phyloP scores from a whole-genome alignment of 2,888 invertebrate species.

The Camponotus fellah region DNA sequence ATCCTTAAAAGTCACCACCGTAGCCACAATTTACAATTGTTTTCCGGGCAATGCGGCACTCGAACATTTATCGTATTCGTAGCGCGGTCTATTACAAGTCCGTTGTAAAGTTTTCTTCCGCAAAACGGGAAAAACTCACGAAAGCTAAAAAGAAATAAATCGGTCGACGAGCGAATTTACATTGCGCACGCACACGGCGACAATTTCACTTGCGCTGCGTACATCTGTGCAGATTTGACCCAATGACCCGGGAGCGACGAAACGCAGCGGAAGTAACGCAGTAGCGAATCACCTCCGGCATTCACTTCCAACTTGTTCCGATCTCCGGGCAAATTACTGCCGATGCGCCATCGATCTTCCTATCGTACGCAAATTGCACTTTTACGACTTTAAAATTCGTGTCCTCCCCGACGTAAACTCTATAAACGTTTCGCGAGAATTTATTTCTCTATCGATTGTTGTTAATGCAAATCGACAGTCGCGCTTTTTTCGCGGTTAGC shows the following conservation, averaged over 20 bases:
- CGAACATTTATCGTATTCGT: not conserved
- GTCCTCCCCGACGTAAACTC: conserved; percentile 3
- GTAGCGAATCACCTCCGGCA: conserved; percentile 12
- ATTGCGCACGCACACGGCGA: not conserved
- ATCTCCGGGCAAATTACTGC: conserved; percentile 26
- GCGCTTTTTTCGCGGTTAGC: conserved; percentile 12
- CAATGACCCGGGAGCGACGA: conserved; percentile 39
- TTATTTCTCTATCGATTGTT: not conserved
- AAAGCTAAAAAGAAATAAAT: conserved; percentile 5
- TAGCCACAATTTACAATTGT: not conserved
- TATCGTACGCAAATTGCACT: not conserved
- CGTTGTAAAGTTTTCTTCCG: conserved; percentile 5
- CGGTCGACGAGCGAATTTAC: not conserved
- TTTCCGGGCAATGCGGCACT: not conserved
- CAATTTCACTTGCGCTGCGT: conserved; percentile 2
- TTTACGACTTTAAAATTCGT: conserved; percentile 11
- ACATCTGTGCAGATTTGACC: conserved; percentile 40
- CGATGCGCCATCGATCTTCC: not conserved
- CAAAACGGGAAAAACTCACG: conserved; percentile 10
- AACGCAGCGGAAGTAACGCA: conserved; percentile 28
- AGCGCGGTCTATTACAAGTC: not conserved
- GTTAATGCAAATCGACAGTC: not conserved
- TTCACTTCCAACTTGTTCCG: conserved; percentile 25
- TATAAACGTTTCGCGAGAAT: not conserved
- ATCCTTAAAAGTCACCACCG: not conserved